Evolutionary conservation across 1,140 invertebrate genomes (phyloP).

Genomic region (Drosophila baimaii): DNA sequence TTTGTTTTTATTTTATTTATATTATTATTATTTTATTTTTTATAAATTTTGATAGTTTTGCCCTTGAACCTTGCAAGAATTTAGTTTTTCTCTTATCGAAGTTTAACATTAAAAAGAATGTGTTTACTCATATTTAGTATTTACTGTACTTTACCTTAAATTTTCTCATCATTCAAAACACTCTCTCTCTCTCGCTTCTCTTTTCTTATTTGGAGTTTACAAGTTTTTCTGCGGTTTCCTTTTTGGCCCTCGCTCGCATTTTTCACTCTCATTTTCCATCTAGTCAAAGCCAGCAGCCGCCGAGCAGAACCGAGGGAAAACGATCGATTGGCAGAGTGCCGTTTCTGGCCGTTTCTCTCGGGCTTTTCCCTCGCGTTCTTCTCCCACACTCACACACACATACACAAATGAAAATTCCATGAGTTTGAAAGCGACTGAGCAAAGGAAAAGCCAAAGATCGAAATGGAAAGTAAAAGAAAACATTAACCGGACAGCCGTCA

Average conservation of each 20-base stretch:
- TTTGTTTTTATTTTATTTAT: too few relatives aligned
- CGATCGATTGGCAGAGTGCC: constrained; percentile 9
- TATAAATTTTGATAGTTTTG: too few relatives aligned
- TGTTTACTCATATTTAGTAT: not conserved
- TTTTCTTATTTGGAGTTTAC: constrained; percentile 5
- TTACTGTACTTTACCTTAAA: not conserved
- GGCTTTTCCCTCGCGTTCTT: not conserved
- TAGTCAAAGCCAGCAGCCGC: not conserved
- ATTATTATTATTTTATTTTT: too few relatives aligned
- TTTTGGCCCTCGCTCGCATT: not conserved
- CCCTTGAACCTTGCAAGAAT: too few relatives aligned
- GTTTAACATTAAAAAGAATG: too few relatives aligned
- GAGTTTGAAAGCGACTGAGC: constrained; percentile 66
- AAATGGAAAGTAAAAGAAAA: constrained; percentile 78
- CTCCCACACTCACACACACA: constrained; percentile 5
- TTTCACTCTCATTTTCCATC: constrained; percentile 6
- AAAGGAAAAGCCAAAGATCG: constrained; percentile 29
- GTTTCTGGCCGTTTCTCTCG: constrained; percentile 1
- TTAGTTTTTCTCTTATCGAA: too few relatives aligned
- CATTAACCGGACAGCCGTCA: constrained; percentile 74
- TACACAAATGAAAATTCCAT: constrained; percentile 56
- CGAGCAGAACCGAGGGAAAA: constrained; percentile 23
- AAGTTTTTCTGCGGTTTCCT: constrained; percentile 7
- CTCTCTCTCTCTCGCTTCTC: not conserved
- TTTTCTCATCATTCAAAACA: not conserved